Conservation (phyloP, 2,797 vertebrate species). For the Cirrhinus mrigala region DNA sequence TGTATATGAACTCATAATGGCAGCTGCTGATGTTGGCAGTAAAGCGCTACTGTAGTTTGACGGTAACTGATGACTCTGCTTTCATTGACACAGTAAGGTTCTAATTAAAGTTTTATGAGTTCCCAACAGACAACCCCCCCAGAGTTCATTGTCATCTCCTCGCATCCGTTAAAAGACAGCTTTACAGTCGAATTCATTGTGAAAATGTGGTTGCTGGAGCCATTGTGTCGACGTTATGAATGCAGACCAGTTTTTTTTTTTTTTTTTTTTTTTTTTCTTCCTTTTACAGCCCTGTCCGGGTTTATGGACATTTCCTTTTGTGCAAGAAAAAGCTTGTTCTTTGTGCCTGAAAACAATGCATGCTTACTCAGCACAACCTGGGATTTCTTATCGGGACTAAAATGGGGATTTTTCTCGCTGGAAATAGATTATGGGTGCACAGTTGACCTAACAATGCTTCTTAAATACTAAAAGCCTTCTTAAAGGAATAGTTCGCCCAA, state of each 20-base stretch:
- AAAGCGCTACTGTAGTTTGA: background rate
- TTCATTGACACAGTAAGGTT: constrained; percentile 16
- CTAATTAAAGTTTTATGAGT: constrained; percentile 46
- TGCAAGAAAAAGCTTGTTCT: background rate
- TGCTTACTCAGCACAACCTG: constrained; percentile 13
- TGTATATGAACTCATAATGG: background rate
- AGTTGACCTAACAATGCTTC: background rate
- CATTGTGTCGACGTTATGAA: constrained; percentile 30
- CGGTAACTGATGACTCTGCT: background rate
- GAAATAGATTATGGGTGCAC: background rate
- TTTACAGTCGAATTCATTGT: constrained; percentile 34
- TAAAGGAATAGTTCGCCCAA: background rate
- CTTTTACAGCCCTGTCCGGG: constrained; percentile 14
- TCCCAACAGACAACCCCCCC: constrained; percentile 25
- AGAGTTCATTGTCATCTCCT: constrained; percentile 49
- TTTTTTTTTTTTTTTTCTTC: background rate
- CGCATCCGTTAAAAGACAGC: constrained; percentile 33
- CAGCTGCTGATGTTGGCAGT: background rate
- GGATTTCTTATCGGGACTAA: background rate
- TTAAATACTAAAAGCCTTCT: background rate
- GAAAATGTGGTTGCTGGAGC: constrained; percentile 5
- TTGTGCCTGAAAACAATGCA: constrained; percentile 25
- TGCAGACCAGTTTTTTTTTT: constrained; percentile 18
- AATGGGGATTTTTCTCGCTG: constrained; percentile 7
- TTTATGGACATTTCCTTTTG: constrained; percentile 31